Conservation (phyloP, 2,113 vertebrate genomes). For the Heteronetta atricapilla region DNA sequence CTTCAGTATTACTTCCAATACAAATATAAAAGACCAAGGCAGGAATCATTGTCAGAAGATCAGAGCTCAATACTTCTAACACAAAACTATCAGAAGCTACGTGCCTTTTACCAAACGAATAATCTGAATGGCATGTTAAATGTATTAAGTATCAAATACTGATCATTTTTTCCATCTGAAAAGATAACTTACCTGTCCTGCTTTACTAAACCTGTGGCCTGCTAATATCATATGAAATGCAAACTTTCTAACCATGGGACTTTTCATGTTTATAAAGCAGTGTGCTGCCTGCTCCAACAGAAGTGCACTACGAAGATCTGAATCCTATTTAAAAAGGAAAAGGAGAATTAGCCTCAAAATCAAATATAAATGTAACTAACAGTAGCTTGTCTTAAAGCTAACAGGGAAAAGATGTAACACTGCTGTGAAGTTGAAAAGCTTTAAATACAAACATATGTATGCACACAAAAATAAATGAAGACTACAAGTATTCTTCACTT, state of each 20-base stretch:
- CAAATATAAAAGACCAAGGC: background rate
- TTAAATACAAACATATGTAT: background rate
- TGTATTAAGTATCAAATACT: background rate
- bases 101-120: background rate
- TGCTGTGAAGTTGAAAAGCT: background rate
- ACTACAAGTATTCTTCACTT: background rate
- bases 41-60: background rate
- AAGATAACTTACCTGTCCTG: constrained; percentile 86
- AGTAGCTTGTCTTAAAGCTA: background rate
- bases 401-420: background rate
- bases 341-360: background rate
- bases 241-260: constrained; percentile 97
- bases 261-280: constrained; percentile 98
- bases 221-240: constrained; percentile 99
- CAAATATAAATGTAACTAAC: background rate
- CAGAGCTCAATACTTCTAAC: background rate
- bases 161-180: background rate
- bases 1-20: background rate
- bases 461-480: background rate
- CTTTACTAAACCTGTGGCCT: constrained; percentile 97
- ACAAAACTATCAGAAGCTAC: background rate
- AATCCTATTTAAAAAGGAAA: constrained; percentile 83
- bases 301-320: constrained; percentile 94
- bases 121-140: background rate
- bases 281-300: constrained; percentile 96